phyloP scores from a whole-genome alignment of 2,888 invertebrate species.

The Chalcosyrphus nemorum region DNA sequence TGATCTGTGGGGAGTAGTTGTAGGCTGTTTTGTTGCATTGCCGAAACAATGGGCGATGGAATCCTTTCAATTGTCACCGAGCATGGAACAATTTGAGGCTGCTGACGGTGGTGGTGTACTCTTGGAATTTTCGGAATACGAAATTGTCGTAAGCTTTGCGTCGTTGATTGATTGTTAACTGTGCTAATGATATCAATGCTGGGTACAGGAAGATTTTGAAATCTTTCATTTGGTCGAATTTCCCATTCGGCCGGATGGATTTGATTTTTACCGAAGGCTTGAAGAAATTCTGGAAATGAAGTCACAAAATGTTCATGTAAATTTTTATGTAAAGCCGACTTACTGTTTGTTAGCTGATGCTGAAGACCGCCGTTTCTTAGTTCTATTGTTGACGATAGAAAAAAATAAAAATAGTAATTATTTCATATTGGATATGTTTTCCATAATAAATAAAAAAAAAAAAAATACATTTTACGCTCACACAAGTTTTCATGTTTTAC shows the following conservation, averaged over 20 bases:
- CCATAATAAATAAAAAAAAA: neutral
- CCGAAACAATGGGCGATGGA: conserved; percentile 55
- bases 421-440: neutral
- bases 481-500: conserved; percentile 16
- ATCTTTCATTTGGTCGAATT: conserved; percentile 9
- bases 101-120: neutral
- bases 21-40: conserved; percentile 30
- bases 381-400: conserved; percentile 18
- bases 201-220: conserved; percentile 5
- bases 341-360: conserved; percentile 42
- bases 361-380: conserved; percentile 54
- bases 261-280: conserved; percentile 21
- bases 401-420: neutral
- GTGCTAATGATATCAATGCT: neutral
- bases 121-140: conserved; percentile 78
- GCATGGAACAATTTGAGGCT: conserved; percentile 13
- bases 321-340: conserved; percentile 5
- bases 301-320: conserved; percentile 45
- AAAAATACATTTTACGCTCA: neutral
- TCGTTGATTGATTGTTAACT: conserved; percentile 72
- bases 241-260: conserved; percentile 2
- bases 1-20: neutral
- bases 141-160: conserved; percentile 80
- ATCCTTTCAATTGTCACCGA: conserved; percentile 54
- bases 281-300: conserved; percentile 50